Evolutionary conservation across 2,113 vertebrate species (phyloP).

Genomic region (Sylvia atricapilla): DNA sequence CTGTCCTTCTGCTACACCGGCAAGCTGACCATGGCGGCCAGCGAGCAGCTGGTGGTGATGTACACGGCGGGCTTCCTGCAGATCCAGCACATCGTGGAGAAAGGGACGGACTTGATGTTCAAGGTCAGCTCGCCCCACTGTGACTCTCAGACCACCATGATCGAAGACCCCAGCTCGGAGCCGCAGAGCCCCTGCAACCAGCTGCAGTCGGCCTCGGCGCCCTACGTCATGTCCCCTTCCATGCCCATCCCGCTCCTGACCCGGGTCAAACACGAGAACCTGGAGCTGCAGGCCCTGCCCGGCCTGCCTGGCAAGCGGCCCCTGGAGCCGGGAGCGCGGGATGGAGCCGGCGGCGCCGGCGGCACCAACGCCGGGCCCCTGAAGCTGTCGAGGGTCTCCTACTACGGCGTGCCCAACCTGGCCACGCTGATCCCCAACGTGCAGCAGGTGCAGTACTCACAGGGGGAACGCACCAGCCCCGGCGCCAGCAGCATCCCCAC

Average conservation of each 20-base stretch:
- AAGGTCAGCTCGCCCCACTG: slow-evolving; percentile 98
- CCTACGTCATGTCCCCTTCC: slow-evolving; percentile 83
- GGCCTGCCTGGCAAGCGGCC: slow-evolving; percentile 70
- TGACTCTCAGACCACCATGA: slow-evolving; percentile 93
- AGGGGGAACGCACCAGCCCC: slow-evolving; percentile 84
- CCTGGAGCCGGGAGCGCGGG: slow-evolving; percentile 60
- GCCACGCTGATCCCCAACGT: slow-evolving; percentile 75
- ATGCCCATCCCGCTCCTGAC: slow-evolving; percentile 81
- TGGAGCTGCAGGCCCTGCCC: slow-evolving; percentile 73
- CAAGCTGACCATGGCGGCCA: slow-evolving; percentile 96
- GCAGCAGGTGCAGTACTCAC: slow-evolving; percentile 75
- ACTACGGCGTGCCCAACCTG: slow-evolving; percentile 80
- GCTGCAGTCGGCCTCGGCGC: slow-evolving; percentile 73
- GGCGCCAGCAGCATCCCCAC: slow-evolving; percentile 93
- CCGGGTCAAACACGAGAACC: slow-evolving; percentile 89
- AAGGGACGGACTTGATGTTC: slow-evolving; percentile 96
- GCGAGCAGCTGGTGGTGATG: slow-evolving; percentile 99
- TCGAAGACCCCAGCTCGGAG: slow-evolving; percentile 91
- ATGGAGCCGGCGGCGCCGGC: slow-evolving; percentile 42
- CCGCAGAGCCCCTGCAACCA: slow-evolving; percentile 92
- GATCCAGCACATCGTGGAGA: slow-evolving; percentile 98
- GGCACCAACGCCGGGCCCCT: slow-evolving; percentile 48
- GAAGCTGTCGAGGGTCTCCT: slow-evolving; percentile 81
- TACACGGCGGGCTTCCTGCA: slow-evolving; percentile 98
- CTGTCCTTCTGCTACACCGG: slow-evolving; percentile 98